Percentiles rank a stretch among this genome's conserved stretches.
These are phyloP conservation scores for Scaeva pyrastri DNA, from an alignment of 2,888 invertebrate genomes.

Conservation along the genomic window DNA sequence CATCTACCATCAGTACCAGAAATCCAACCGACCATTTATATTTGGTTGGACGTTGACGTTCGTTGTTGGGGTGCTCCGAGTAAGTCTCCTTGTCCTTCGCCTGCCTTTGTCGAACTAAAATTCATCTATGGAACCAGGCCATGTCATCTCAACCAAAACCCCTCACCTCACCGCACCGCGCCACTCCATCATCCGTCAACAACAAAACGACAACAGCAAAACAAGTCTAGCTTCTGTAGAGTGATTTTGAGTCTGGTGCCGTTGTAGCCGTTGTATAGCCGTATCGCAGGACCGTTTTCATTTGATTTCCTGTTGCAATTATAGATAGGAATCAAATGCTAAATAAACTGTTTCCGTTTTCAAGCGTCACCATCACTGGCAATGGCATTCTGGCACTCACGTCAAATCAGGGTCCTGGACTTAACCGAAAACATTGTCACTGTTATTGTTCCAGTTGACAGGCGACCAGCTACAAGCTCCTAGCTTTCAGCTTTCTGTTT, in stretches of 20 bases:
- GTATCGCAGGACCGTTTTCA: conserved; percentile 66
- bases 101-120: conserved; percentile 23
- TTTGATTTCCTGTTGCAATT: conserved; percentile 76
- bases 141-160: conserved; percentile 28
- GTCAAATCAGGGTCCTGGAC: conserved; percentile 67
- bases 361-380: conserved; percentile 60
- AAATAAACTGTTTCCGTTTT: conserved; percentile 76
- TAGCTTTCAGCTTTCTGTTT: conserved; percentile 52
- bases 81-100: background rate
- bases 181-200: background rate
- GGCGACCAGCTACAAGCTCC: conserved; percentile 42
- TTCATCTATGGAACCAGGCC: conserved; percentile 43
- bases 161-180: background rate
- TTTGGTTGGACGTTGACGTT: background rate
- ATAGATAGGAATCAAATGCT: conserved; percentile 76
- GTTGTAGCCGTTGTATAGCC: conserved; percentile 14
- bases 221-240: background rate
- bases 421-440: conserved; percentile 75
- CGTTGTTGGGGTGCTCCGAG: background rate
- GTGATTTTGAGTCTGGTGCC: conserved; percentile 1
- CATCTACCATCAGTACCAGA: conserved; percentile 58
- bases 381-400: conserved; percentile 52
- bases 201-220: conserved; percentile 29
- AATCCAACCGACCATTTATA: conserved; percentile 51
- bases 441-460: conserved; percentile 74